Base-by-base conservation (phyloP, 1,140 invertebrate species). In the Venustaconcha ellipsiformis region DNA sequence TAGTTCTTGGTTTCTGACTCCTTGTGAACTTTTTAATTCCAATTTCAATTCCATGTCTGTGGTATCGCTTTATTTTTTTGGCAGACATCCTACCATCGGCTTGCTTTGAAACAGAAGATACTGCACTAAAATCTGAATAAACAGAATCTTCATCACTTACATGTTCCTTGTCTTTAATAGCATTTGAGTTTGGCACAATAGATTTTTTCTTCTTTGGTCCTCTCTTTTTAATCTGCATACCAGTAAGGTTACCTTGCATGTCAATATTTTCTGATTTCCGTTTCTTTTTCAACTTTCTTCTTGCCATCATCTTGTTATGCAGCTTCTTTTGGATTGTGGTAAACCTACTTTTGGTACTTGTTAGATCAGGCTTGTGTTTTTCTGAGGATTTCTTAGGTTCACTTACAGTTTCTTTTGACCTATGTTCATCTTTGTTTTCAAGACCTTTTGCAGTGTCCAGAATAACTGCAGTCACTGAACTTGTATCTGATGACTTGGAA, bases 101-200 rank as follows among this genome's bases (percentile, higher is more conserved):
- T 0, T 48, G 37, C 37, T 74, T 67, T 20, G 81, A 83, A 64
- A 58, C 70, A 48, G 62, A 12, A 23, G 74, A 76, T 20, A 60
- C 55, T 11, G 59, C 57, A 55, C 75, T 77, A 26, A 72, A 15
- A 55, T 77, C 75, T 14, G 75, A 77, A 67, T 70, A 77, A 56
- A 77, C 70, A 18, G 75, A 77, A 30, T 77, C 75, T 37, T 65
- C 68, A 30, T 76, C 78, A 74, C 71, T 80, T 60, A 58, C 59
- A 66, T 70, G 76, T 20, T 37, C 63, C 55, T 72, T 62, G 20
- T 76, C 67, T 68, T 67, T 71, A 56, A 20, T 48, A 55, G 3
- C 60, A 15, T 70, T 63, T 70, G 6, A 70, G 59, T 70, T 70
- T 70, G 30, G 60, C 69, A 62, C 63, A 60, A 26, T 70, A 60